phyloP scores from a whole-genome alignment of 2,797 vertebrate species.

The Lagorchestes hirsutus region DNA sequence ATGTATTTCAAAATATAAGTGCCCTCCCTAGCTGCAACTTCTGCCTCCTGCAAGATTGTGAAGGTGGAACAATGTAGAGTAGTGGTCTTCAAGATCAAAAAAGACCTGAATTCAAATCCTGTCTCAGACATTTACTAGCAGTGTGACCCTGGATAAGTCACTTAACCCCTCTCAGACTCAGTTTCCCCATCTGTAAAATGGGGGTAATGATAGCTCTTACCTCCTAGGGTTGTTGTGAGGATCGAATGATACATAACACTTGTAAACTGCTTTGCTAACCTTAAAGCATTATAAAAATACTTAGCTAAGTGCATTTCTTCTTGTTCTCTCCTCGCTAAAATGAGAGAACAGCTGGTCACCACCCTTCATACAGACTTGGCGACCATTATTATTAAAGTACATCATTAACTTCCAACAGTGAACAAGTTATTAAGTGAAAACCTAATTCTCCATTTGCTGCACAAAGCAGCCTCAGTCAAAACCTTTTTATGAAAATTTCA shows the following conservation, averaged over 20 bases:
- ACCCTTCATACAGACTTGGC: background rate
- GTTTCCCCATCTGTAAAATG: background rate
- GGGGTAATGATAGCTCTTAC: background rate
- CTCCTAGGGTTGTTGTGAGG: background rate
- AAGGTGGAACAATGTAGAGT: background rate
- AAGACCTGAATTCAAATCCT: background rate
- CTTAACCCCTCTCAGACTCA: no score
- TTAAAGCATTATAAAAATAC: background rate
- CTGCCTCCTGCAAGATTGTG: background rate
- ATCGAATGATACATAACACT: background rate
- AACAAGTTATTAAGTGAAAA: conserved; percentile 22
- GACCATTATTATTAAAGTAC: background rate
- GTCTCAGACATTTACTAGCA: background rate
- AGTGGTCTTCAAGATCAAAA: background rate
- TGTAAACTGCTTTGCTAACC: background rate
- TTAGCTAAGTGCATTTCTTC: background rate
- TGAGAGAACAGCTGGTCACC: conserved; percentile 28
- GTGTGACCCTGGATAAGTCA: background rate
- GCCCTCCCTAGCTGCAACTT: background rate
- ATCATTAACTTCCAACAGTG: conserved; percentile 34
- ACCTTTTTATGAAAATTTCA: conserved; percentile 33
- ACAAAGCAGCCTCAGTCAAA: conserved; percentile 29
- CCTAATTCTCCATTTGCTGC: conserved; percentile 8
- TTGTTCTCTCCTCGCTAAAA: background rate
- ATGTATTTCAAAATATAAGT: background rate